phyloP scores from a whole-genome alignment of 2,888 invertebrate genomes.

The Pandemis corylana region DNA sequence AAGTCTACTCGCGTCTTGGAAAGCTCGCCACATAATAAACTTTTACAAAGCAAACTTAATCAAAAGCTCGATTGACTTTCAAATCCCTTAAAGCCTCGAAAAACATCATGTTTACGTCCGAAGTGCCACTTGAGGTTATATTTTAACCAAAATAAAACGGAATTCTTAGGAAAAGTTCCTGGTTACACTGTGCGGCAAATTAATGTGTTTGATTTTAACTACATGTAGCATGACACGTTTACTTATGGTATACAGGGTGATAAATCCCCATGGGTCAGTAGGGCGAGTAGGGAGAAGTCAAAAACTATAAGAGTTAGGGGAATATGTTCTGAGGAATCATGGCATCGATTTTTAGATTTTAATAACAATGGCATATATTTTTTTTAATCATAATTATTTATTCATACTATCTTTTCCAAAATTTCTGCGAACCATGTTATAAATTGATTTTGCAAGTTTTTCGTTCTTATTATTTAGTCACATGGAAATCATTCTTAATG shows the following conservation, averaged over 20 bases:
- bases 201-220: not conserved
- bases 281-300: no score
- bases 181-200: not conserved
- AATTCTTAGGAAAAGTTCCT: not conserved
- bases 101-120: slow-evolving; percentile 37
- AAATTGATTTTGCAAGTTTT: no score
- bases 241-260: not conserved
- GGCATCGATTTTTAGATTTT: no score
- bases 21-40: slow-evolving; percentile 40
- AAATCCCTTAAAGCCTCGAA: slow-evolving; percentile 38
- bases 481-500: no score
- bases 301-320: no score
- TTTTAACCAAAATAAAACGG: slow-evolving; percentile 21
- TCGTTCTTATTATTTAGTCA: no score
- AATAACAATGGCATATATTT: no score
- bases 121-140: slow-evolving; percentile 20
- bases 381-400: no score
- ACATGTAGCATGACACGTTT: not conserved
- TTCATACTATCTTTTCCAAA: no score
- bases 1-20: slow-evolving; percentile 25
- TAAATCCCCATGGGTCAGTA: no score
- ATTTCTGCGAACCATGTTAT: no score
- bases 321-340: no score
- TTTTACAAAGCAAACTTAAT: slow-evolving; percentile 41
- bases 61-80: slow-evolving; percentile 41